Evolutionary conservation across 2,888 invertebrate species (phyloP).

Genomic region (Leptinotarsa rubiginosa): DNA sequence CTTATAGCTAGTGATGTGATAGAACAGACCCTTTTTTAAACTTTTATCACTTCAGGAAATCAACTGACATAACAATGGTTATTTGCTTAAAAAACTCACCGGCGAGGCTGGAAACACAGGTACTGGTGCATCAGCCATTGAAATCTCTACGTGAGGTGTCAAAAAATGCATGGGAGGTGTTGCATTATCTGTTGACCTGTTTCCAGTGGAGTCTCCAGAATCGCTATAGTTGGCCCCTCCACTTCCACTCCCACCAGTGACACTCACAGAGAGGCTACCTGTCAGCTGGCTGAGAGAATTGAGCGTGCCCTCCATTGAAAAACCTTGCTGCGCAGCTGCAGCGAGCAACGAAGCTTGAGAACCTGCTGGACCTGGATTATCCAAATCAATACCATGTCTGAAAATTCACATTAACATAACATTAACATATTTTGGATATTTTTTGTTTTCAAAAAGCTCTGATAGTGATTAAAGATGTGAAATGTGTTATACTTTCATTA

Average conservation of each 20-base stretch:
- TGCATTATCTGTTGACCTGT: slow-evolving; percentile 85
- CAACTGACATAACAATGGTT: slow-evolving; percentile 1
- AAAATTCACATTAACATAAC: slow-evolving; percentile 39
- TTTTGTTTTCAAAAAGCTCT: too few relatives aligned
- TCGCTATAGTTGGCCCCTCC: slow-evolving; percentile 84
- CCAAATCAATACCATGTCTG: slow-evolving; percentile 90
- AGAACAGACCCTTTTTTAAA: background rate
- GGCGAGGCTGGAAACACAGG: slow-evolving; percentile 72
- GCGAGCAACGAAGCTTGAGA: slow-evolving; percentile 82
- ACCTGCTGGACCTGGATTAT: slow-evolving; percentile 87
- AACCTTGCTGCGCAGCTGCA: slow-evolving; percentile 68
- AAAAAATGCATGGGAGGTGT: slow-evolving; percentile 93
- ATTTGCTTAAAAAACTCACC: slow-evolving; percentile 52
- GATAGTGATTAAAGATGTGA: background rate
- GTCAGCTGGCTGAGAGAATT: slow-evolving; percentile 72
- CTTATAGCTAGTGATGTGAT: too few relatives aligned
- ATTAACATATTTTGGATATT: background rate
- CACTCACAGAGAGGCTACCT: slow-evolving; percentile 69
- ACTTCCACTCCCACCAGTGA: slow-evolving; percentile 66
- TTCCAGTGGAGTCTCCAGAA: slow-evolving; percentile 85
- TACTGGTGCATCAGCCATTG: slow-evolving; percentile 86
- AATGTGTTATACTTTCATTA: too few relatives aligned
- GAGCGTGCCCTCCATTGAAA: slow-evolving; percentile 66
- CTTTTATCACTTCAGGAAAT: background rate
- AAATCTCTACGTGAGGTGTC: slow-evolving; percentile 91